A percentile compares a stretch with the other conserved stretches of the same genome.
Conservation (phyloP, 2,113 vertebrate species). For the Saimiri boliviensis region DNA sequence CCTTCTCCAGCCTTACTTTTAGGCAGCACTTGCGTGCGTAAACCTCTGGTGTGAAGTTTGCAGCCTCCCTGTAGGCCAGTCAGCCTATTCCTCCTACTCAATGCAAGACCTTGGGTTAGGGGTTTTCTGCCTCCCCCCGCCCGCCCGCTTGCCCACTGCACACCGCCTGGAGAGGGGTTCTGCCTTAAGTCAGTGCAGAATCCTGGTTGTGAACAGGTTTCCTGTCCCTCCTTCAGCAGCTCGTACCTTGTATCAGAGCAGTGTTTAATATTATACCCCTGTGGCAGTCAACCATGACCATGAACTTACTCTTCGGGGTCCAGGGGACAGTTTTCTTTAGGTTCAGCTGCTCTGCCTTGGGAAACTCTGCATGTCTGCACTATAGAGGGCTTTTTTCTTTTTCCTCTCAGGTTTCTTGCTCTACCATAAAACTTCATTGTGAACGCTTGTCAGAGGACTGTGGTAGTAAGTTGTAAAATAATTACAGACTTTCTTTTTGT, state of each 20-base stretch:
- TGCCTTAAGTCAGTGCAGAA: neutral
- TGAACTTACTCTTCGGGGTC: no score
- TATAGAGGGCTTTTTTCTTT: fast-evolving
- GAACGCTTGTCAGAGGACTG: neutral
- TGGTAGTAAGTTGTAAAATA: neutral
- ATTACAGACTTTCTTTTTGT: neutral
- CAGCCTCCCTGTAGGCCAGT: neutral
- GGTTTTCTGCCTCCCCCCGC: fast-evolving
- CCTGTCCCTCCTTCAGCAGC: neutral
- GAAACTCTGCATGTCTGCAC: neutral
- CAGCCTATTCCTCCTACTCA: neutral
- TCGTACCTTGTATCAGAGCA: neutral
- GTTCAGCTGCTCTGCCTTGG: neutral
- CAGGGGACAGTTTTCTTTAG: neutral
- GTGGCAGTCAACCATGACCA: neutral
- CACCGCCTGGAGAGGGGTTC: neutral
- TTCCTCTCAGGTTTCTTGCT: neutral
- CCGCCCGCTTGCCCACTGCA: fast-evolving
- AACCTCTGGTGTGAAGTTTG: neutral
- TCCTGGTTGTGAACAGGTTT: fast-evolving
- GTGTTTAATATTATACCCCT: neutral
- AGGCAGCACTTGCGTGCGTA: fast-evolving
- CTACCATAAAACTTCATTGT: neutral
- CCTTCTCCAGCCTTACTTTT: neutral
- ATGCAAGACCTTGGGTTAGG: fast-evolving